phyloP scores from a whole-genome alignment of 2,113 vertebrate genomes.

The Piaya cayana region DNA sequence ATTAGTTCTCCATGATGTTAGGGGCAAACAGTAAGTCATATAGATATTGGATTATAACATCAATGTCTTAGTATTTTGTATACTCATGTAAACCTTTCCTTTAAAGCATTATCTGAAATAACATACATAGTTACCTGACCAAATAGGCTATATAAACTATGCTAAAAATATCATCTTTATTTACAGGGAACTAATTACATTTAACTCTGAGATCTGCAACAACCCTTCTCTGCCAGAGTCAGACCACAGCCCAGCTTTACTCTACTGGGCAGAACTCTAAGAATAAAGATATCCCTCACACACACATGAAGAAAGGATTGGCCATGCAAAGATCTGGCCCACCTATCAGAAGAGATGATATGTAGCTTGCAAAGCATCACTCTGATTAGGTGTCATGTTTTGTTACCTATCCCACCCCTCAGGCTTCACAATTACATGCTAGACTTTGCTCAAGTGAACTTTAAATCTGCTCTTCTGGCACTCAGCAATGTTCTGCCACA shows the following conservation, averaged over 20 bases:
- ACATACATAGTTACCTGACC: conserved; percentile 34
- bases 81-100: conserved; percentile 19
- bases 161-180: conserved; percentile 56
- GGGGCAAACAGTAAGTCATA: conserved; percentile 8
- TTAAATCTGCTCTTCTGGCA: not conserved
- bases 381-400: not conserved
- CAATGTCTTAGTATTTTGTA: conserved; percentile 5
- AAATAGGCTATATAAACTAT: conserved; percentile 49
- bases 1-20: not conserved
- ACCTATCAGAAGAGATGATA: not conserved
- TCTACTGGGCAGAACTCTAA: not conserved
- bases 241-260: not conserved
- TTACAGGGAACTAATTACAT: conserved; percentile 32
- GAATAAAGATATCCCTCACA: not conserved
- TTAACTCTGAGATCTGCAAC: not conserved
- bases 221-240: not conserved
- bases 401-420: not conserved
- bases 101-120: conserved; percentile 46
- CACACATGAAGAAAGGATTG: not conserved
- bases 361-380: not conserved
- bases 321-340: not conserved
- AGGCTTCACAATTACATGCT: not conserved
- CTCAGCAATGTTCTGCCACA: not conserved
- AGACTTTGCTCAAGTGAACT: not conserved
- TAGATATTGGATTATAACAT: not conserved